Conservation (phyloP, 2,113 vertebrate species). For the Tetrax tetrax region DNA sequence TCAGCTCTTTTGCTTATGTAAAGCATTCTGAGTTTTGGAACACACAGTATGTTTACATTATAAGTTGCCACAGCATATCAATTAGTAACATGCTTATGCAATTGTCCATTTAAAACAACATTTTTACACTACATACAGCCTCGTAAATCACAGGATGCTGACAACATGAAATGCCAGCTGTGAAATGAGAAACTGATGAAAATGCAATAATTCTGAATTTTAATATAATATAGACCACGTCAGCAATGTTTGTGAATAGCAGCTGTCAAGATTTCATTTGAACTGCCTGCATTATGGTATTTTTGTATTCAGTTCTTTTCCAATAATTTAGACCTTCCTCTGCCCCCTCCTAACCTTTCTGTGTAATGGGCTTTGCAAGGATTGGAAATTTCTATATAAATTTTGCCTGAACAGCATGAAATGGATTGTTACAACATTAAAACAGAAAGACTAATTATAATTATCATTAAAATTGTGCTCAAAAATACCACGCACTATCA, state of each 20-base stretch:
- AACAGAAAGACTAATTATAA: constrained; percentile 50
- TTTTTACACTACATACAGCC: constrained; percentile 46
- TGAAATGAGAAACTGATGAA: constrained; percentile 82
- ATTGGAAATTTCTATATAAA: constrained; percentile 19
- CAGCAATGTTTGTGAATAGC: constrained; percentile 83
- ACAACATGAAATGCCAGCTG: constrained; percentile 87
- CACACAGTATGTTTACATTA: constrained; percentile 59
- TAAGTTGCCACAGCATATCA: constrained; percentile 51
- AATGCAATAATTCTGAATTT: constrained; percentile 80
- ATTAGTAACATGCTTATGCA: constrained; percentile 71
- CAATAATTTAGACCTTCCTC: constrained; percentile 63
- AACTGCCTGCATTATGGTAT: constrained; percentile 73
- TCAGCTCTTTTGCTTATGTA: not conserved
- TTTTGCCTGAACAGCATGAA: constrained; percentile 15
- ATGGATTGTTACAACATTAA: constrained; percentile 36
- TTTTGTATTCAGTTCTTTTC: constrained; percentile 74
- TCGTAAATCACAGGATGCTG: constrained; percentile 82
- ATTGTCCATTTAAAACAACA: constrained; percentile 70
- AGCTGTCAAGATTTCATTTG: constrained; percentile 78
- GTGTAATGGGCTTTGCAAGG: constrained; percentile 39
- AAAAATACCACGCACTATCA: not conserved
- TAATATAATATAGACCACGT: constrained; percentile 81
- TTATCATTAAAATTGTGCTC: not conserved
- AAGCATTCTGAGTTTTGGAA: constrained; percentile 11
- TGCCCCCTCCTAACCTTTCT: not conserved